These are phyloP conservation scores for Habrosyne pyritoides DNA, from an alignment of 2,888 invertebrate genomes.

Conservation along the genomic window DNA sequence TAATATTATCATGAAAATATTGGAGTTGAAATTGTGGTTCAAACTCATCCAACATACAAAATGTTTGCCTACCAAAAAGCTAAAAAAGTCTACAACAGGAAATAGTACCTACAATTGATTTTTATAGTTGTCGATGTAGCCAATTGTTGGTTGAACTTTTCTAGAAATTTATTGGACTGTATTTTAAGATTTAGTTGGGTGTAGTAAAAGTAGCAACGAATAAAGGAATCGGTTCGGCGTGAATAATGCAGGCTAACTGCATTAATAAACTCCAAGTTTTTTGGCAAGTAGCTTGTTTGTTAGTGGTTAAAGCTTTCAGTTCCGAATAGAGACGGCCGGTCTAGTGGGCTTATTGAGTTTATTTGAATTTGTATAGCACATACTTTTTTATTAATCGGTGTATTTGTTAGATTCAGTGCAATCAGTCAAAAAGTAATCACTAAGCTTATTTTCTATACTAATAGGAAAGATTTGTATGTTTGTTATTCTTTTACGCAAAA, in stretches of 20 bases:
- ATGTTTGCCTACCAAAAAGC: no score
- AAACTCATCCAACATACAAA: no score
- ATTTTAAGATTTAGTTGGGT: constrained; percentile 45
- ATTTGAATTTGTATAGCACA: neutral
- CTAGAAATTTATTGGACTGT: constrained; percentile 34
- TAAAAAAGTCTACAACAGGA: neutral
- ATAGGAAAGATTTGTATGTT: no score
- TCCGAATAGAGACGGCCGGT: constrained; percentile 30
- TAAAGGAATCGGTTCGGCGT: constrained; percentile 61
- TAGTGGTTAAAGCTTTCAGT: constrained; percentile 41
- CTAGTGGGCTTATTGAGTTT: constrained; percentile 25
- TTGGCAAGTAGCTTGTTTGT: constrained; percentile 65
- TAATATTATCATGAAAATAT: no score
- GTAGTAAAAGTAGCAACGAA: constrained; percentile 37
- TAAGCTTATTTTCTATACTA: no score
- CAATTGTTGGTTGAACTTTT: constrained; percentile 18
- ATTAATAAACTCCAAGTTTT: constrained; percentile 74
- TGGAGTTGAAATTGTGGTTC: no score
- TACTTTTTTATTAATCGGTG: no score
- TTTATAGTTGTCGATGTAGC: constrained; percentile 1
- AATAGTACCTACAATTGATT: neutral
- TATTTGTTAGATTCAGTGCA: no score
- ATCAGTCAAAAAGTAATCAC: no score
- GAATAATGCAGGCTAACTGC: constrained; percentile 65
- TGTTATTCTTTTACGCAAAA: no score